A percentile compares a stretch with the other conserved stretches of the same genome.
phyloP scores from a whole-genome alignment of 2,888 invertebrate genomes.

The Clanis bilineata region DNA sequence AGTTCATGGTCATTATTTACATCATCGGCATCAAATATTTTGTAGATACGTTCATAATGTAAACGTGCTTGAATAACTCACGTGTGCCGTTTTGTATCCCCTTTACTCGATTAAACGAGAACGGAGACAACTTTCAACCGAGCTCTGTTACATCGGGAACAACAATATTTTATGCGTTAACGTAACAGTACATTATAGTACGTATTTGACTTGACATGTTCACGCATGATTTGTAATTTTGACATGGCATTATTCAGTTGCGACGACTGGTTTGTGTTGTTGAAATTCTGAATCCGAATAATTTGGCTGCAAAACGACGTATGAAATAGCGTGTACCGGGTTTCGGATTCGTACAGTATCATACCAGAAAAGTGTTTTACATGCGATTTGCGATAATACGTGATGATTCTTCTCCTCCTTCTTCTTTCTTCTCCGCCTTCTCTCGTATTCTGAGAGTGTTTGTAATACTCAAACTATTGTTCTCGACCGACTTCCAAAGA shows the following conservation, averaged over 20 bases:
- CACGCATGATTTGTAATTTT: slow-evolving; percentile 13
- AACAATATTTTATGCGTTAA: not conserved
- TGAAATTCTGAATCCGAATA: slow-evolving; percentile 1
- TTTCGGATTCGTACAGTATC: not conserved
- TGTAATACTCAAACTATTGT: no score
- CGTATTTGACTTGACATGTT: not conserved
- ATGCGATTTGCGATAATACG: no score
- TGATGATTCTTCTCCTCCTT: no score
- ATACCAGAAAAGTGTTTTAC: not conserved
- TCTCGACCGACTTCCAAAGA: no score
- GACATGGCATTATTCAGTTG: slow-evolving; percentile 10
- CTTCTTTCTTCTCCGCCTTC: no score
- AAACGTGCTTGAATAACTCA: not conserved
- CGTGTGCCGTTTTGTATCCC: slow-evolving; percentile 9
- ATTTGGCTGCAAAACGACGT: slow-evolving; percentile 6
- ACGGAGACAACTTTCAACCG: slow-evolving; percentile 10
- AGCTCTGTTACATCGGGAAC: not conserved
- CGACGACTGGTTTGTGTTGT: slow-evolving; percentile 9
- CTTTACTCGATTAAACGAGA: slow-evolving; percentile 9
- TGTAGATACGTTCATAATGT: not conserved
- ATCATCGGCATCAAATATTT: not conserved
- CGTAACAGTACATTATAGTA: not conserved
- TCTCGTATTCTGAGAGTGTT: no score
- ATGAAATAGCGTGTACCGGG: not conserved
- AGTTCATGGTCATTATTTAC: slow-evolving; percentile 8